Conservation (phyloP, 1,140 invertebrate species). For the Orchesella cincta region DNA sequence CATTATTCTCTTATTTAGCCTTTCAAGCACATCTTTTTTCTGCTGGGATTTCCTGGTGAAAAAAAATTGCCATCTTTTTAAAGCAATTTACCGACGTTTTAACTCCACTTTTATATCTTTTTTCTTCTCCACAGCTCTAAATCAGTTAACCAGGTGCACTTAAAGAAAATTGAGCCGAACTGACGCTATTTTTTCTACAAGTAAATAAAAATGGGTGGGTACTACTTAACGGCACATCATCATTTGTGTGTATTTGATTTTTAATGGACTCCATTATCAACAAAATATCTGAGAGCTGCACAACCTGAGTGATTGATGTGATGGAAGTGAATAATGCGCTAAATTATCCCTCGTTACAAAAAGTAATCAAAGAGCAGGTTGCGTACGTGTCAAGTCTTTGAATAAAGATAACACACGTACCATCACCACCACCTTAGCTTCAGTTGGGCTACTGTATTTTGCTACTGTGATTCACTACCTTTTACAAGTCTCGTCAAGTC, state of each 20-base stretch:
- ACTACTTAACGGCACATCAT: slow-evolving; percentile 25
- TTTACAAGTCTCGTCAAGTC: slow-evolving; percentile 1
- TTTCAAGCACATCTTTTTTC: slow-evolving; percentile 13
- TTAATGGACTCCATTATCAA: slow-evolving; percentile 27
- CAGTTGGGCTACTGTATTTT: slow-evolving; percentile 3
- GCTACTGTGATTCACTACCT: neutral
- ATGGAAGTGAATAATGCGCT: slow-evolving; percentile 24
- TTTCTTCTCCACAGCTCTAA: neutral
- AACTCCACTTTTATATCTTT: neutral
- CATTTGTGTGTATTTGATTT: neutral
- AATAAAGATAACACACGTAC: too few species aligned
- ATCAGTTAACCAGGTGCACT: slow-evolving; percentile 27
- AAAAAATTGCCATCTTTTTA: neutral
- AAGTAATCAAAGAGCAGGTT: slow-evolving; percentile 25
- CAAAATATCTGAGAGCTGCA: neutral
- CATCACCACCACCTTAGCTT: too few species aligned
- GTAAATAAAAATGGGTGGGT: slow-evolving; percentile 14
- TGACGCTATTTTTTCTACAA: neutral
- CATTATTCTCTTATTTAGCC: slow-evolving; percentile 19
- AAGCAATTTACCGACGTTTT: slow-evolving; percentile 25
- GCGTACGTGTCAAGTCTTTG: too few species aligned
- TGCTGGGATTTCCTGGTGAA: neutral
- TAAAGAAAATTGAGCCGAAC: slow-evolving; percentile 6
- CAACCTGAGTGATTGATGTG: neutral
- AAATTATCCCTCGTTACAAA: slow-evolving; percentile 24